Percentiles rank a stretch among this genome's conserved stretches.
phyloP scores from a whole-genome alignment of 2,888 invertebrate species.

The Schrankia costaestrigalis region DNA sequence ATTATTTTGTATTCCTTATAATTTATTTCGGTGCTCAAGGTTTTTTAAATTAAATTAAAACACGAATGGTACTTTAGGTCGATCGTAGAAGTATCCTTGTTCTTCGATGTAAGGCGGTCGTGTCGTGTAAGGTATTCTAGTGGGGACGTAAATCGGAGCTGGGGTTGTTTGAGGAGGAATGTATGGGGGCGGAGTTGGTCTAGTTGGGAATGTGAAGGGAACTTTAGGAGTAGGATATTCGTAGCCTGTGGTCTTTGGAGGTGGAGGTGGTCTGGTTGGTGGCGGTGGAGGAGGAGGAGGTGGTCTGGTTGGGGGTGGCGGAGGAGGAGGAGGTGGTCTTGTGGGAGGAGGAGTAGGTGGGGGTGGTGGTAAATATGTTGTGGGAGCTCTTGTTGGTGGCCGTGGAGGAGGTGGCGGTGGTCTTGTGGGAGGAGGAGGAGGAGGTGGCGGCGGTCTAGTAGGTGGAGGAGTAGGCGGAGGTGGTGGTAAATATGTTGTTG shows the following conservation, averaged over 20 bases:
- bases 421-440: slow-evolving; percentile 20
- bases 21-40: slow-evolving; percentile 26
- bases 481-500: slow-evolving; percentile 6
- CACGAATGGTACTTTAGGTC: slow-evolving; percentile 66
- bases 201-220: slow-evolving; percentile 45
- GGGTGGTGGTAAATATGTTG: slow-evolving; percentile 14
- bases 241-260: slow-evolving; percentile 51
- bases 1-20: neutral
- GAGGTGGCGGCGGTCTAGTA: slow-evolving; percentile 16
- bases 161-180: slow-evolving; percentile 31
- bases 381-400: slow-evolving; percentile 7
- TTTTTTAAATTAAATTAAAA: slow-evolving; percentile 49
- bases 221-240: slow-evolving; percentile 47
- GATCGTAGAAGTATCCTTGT: slow-evolving; percentile 71
- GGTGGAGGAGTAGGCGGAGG: slow-evolving; percentile 14
- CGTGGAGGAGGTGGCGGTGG: slow-evolving; percentile 17
- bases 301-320: slow-evolving; percentile 14
- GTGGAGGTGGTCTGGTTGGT: slow-evolving; percentile 26
- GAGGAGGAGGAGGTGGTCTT: slow-evolving; percentile 5
- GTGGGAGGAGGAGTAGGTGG: slow-evolving; percentile 12
- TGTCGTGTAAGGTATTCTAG: slow-evolving; percentile 47
- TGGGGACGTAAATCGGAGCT: slow-evolving; percentile 25
- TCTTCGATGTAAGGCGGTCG: slow-evolving; percentile 61
- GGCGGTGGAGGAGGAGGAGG: slow-evolving; percentile 27
- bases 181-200: slow-evolving; percentile 27